Percentiles rank a stretch among this genome's conserved stretches.
Conservation (phyloP, 1,140 invertebrate genomes). For the Hylaeus anthracinus region DNA sequence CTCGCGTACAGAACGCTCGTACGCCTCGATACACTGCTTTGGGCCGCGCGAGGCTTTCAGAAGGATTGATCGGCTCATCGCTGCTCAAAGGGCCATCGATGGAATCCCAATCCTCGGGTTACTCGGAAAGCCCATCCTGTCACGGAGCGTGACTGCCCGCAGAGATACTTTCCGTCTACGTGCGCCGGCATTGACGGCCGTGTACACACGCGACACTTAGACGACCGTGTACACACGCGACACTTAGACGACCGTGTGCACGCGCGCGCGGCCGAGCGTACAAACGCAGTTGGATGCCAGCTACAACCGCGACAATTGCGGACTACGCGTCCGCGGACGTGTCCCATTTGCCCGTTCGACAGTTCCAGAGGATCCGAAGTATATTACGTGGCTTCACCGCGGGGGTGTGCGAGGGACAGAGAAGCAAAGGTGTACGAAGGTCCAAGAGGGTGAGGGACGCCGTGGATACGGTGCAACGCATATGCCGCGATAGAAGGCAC, state of each 20-base stretch:
- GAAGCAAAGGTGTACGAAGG: conserved; percentile 11
- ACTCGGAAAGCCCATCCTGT: conserved; percentile 1
- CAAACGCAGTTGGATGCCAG: conserved; percentile 36
- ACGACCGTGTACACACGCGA: background rate
- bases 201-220: background rate
- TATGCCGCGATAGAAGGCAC: conserved; percentile 67
- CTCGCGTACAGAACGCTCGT: too few species aligned
- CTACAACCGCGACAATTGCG: conserved; percentile 69
- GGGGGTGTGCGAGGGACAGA: conserved; percentile 43
- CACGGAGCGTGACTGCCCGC: conserved; percentile 7
- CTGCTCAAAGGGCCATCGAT: conserved; percentile 13
- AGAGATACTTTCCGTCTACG: conserved; percentile 14
- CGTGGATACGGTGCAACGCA: conserved; percentile 57
- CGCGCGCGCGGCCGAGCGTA: background rate
- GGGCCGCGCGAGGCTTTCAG: background rate
- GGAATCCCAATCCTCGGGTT: conserved; percentile 1
- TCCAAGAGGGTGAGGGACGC: background rate
- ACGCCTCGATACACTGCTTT: background rate
- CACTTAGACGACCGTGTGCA: background rate
- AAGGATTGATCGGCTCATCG: conserved; percentile 7
- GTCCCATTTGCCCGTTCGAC: conserved; percentile 64
- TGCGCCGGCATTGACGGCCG: background rate
- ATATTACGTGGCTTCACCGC: conserved; percentile 66
- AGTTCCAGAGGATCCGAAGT: conserved; percentile 62
- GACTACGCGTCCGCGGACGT: conserved; percentile 66